Evolutionary conservation across 2,113 vertebrate genomes (phyloP).

Genomic region (Siniperca chuatsi): DNA sequence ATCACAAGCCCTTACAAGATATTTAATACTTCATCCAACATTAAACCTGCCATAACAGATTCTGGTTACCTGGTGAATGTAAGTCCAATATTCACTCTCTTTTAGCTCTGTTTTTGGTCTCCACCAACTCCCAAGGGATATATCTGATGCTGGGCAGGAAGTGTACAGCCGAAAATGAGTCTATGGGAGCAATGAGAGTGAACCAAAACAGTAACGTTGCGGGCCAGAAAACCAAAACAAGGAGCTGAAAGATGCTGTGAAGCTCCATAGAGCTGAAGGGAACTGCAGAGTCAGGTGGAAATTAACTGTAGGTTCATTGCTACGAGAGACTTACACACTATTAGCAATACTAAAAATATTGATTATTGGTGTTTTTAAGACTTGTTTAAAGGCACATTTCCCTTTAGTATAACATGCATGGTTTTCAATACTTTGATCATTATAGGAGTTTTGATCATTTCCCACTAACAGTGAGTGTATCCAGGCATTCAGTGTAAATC

Average conservation of each 20-base stretch:
- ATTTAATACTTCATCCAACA: neutral
- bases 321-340: neutral
- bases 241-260: neutral
- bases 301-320: neutral
- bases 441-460: neutral
- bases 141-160: neutral
- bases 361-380: constrained; percentile 6
- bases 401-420: neutral
- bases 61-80: neutral
- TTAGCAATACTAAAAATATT: neutral
- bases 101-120: constrained; percentile 1
- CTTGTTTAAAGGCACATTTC: neutral
- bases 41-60: neutral
- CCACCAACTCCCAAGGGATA: neutral
- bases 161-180: neutral
- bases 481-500: too few species aligned
- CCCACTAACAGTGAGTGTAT: neutral
- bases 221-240: neutral
- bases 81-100: neutral
- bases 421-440: neutral
- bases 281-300: neutral
- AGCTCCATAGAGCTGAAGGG: neutral
- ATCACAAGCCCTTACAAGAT: neutral
- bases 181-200: neutral
- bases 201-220: neutral